Base-by-base conservation (phyloP, 53 echinoderm and acorn worm genomes). In the Astropecten irregularis region DNA sequence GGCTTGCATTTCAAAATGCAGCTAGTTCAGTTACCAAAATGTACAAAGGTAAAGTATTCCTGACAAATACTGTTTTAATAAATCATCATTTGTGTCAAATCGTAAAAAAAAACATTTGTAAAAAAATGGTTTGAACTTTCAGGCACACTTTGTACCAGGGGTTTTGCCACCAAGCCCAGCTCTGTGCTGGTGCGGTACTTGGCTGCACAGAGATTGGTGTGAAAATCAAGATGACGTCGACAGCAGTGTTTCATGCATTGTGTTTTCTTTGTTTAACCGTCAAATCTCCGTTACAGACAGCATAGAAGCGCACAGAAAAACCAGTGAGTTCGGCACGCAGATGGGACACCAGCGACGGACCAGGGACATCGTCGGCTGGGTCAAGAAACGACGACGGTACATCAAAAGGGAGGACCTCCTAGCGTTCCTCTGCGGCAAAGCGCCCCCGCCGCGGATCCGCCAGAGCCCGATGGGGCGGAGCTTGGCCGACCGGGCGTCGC, bases 1-100 rank as follows among this genome's bases (percentile, higher is more conserved):
- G 96, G 96, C 88, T 96, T 49, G 76, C 90, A 54, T 96, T 96
- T 86, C 93, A 96, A 70, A 96, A 93, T 91, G 96, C 96, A 65
- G 93, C 96, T 65, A 87, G 87, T 36, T 77, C 93, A 69, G 96
- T 96, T 4, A 96, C 96, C 38, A 87, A 89, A 62, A 76, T 96
- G 57, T 93, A 96, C 51, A 96, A 92, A 96, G 96, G 96, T 96
- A 26, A 88, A 14, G 22, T 37, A 13, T n/a, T 18, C 1, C 73
- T n/a, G n/a, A n/a, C n/a, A n/a, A n/a, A n/a, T n/a, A n/a, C n/a
- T n/a, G n/a, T n/a, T n/a, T n/a, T n/a, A n/a, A n/a, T n/a, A n/a
- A n/a, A n/a, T n/a, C n/a, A n/a, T n/a, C n/a, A n/a, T n/a, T n/a
- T n/a, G n/a, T n/a, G n/a, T n/a, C n/a, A n/a, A n/a, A n/a, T n/a